These are phyloP conservation scores for Thymelicus acteon DNA, from an alignment of 2,888 invertebrate genomes.

Conservation along the genomic window DNA sequence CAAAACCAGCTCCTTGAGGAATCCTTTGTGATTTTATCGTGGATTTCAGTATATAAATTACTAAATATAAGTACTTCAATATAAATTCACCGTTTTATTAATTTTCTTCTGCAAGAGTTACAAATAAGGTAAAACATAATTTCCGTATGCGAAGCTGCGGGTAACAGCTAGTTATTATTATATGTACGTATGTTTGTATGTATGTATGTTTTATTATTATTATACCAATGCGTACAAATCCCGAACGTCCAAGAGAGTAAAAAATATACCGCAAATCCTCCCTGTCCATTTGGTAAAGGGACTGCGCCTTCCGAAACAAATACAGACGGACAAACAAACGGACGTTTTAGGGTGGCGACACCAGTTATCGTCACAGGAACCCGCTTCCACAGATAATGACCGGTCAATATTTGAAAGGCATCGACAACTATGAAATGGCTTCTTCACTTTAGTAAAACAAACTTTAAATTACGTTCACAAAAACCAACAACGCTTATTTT, in stretches of 20 bases:
- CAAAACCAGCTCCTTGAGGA: too few species aligned
- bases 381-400: constrained; percentile 74
- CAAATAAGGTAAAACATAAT: too few species aligned
- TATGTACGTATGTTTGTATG: too few species aligned
- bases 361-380: constrained; percentile 64
- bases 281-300: constrained; percentile 41
- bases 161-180: too few species aligned
- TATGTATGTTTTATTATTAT: too few species aligned
- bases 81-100: too few species aligned
- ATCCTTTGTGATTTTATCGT: too few species aligned
- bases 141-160: too few species aligned
- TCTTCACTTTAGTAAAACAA: constrained; percentile 67
- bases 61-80: too few species aligned
- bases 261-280: constrained; percentile 11
- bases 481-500: neutral
- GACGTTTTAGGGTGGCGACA: constrained; percentile 66
- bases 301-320: constrained; percentile 56
- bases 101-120: too few species aligned
- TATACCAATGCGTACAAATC: neutral
- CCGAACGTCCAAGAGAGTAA: neutral
- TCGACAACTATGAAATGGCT: constrained; percentile 75
- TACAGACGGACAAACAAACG: constrained; percentile 71
- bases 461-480: neutral
- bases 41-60: too few species aligned
- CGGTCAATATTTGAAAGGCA: constrained; percentile 83